Base-by-base conservation (phyloP, 2,888 invertebrate genomes). In the Lasioglossum vierecki region DNA sequence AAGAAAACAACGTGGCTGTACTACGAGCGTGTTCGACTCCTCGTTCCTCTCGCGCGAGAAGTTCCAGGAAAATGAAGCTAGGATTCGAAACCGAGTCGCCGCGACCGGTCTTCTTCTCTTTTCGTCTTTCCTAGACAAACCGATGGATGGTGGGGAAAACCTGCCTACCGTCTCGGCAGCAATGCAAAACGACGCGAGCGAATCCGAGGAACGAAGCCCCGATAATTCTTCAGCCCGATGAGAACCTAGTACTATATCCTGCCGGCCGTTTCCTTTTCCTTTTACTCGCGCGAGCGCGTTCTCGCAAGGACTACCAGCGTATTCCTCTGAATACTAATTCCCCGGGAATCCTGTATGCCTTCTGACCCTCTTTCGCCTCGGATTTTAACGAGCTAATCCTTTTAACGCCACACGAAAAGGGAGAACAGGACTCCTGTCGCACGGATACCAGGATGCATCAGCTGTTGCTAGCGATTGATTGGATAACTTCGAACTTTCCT, bases 181-280 rank as follows among this genome's bases (percentile, higher is more conserved):
- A 63, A 79, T 75, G 79, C 77, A 77, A 86, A 87, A 87, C 81
- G 82, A 84, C 75, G 60, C 71, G 70, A 30, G 80, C 78, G 76
- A 60, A 60, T 83, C 44, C 79, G 81, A 85, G 77, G 72, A 83
- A 53, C 57, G 75, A 76, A 71, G 75, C 11, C 11, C 75, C 72
- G 77, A 84, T 82, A 63, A 71, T 81, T 86, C 83, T 79, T 63
- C 49, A n/a, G 70, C 57, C 76, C 77, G 80, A 77, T 68, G 49
- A 72, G 46, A 78, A n/a, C n/a, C 41, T 75, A 83, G 39, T 80
- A 68, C 39, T 77, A 78, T 68, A 73, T 22, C 75, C 74, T 41
- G 49, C 53, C 80, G 39, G 8, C 35, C 76, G 63, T 71, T 76
- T 77, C 66, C 72, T 60, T 72, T 78, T 57, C 44, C 49, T 30